Evolutionary conservation across 2,797 vertebrate species (phyloP).

Genomic region (Alca torda): DNA sequence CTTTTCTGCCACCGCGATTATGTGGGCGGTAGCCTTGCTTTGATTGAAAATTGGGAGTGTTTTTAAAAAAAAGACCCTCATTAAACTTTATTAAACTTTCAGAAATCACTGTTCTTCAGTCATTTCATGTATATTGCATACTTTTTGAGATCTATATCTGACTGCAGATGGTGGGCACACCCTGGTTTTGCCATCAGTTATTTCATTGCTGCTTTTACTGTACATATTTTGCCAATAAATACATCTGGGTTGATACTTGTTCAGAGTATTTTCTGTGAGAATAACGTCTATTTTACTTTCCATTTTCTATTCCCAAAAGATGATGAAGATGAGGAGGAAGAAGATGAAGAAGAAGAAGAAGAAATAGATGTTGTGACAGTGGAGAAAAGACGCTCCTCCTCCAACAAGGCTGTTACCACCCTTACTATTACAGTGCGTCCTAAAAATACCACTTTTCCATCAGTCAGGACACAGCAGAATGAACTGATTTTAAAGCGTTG

Average conservation of each 20-base stretch:
- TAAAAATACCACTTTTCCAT: slow-evolving; percentile 74
- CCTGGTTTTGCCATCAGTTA: not conserved
- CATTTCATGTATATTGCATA: not conserved
- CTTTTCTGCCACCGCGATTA: not conserved
- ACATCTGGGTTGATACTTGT: not conserved
- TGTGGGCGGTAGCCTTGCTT: not conserved
- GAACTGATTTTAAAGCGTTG: slow-evolving; percentile 91
- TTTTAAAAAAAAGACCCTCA: not conserved
- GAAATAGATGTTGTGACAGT: slow-evolving; percentile 98
- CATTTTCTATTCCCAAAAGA: slow-evolving; percentile 68
- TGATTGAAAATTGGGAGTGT: not conserved
- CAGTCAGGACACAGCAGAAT: slow-evolving; percentile 75
- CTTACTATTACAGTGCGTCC: slow-evolving; percentile 85
- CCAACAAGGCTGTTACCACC: slow-evolving; percentile 81
- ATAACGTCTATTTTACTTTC: not conserved
- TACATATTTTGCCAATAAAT: not conserved
- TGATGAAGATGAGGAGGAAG: slow-evolving; percentile 85
- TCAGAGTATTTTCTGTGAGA: not conserved
- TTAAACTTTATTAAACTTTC: not conserved
- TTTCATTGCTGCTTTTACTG: not conserved
- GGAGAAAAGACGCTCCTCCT: slow-evolving; percentile 88
- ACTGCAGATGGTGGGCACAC: not conserved
- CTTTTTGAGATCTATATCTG: not conserved
- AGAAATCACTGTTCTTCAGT: not conserved
- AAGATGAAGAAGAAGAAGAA: slow-evolving; percentile 87